Percentiles rank a stretch among this genome's conserved stretches.
Conservation (phyloP, 2,113 vertebrate genomes). For the Channa argus region DNA sequence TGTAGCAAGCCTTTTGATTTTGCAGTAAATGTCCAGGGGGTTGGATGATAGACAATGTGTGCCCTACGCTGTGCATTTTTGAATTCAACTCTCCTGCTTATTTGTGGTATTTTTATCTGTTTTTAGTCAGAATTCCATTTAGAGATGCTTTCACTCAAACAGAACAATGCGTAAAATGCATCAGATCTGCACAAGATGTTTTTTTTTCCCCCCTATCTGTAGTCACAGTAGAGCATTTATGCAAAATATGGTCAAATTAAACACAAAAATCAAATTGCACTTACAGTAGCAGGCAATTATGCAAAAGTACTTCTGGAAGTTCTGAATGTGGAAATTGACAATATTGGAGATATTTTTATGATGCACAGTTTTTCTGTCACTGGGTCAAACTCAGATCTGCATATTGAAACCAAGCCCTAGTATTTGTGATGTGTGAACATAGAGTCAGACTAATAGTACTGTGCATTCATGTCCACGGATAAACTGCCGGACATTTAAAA, state of each 20-base stretch:
- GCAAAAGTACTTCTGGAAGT: neutral
- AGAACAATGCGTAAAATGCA: slow-evolving; percentile 43
- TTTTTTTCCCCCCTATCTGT: slow-evolving; percentile 3
- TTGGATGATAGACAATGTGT: slow-evolving; percentile 50
- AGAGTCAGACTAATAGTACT: too few relatives aligned
- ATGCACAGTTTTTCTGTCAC: neutral
- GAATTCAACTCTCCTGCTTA: slow-evolving; percentile 30
- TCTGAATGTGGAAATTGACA: neutral
- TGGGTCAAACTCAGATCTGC: neutral
- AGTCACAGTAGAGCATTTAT: slow-evolving; percentile 20
- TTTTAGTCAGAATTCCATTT: slow-evolving; percentile 40
- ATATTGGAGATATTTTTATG: neutral
- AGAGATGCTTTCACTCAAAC: slow-evolving; percentile 51
- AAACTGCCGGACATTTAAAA: too few relatives aligned
- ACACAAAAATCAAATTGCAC: slow-evolving; percentile 31
- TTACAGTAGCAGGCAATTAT: neutral
- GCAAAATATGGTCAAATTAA: slow-evolving; percentile 25
- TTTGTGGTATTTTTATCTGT: slow-evolving; percentile 57
- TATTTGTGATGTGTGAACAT: neutral
- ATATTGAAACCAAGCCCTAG: neutral
- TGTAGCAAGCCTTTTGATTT: slow-evolving; percentile 58
- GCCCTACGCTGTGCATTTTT: slow-evolving; percentile 20
- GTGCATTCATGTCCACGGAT: too few relatives aligned
- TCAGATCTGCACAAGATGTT: slow-evolving; percentile 29
- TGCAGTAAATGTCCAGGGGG: slow-evolving; percentile 48